A percentile compares a stretch with the other conserved stretches of the same genome.
phyloP scores from a whole-genome alignment of 2,797 vertebrate species.

The Pangasius macronema region DNA sequence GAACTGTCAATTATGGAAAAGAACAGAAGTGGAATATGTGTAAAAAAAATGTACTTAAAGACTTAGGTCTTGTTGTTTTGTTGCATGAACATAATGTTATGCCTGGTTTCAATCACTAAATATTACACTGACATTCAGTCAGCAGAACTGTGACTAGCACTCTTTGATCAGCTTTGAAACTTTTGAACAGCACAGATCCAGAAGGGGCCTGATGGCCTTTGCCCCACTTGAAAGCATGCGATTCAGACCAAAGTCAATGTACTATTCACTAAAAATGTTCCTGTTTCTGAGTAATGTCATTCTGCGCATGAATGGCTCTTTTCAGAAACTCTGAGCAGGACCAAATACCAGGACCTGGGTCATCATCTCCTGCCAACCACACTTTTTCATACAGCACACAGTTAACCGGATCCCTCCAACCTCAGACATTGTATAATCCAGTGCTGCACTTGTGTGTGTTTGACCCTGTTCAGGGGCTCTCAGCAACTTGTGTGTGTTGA shows the following conservation, averaged over 20 bases:
- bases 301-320: constrained; percentile 39
- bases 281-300: constrained; percentile 42
- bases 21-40: background rate
- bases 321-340: constrained; percentile 41
- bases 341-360: constrained; percentile 43
- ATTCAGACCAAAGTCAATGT: constrained; percentile 44
- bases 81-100: background rate
- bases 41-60: background rate
- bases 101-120: background rate
- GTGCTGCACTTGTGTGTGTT: constrained; percentile 16
- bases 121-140: background rate
- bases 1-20: background rate
- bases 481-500: background rate
- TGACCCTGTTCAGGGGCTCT: constrained; percentile 38
- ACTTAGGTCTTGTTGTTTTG: background rate
- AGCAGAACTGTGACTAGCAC: background rate
- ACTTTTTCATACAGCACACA: constrained; percentile 2
- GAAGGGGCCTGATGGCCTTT: constrained; percentile 33
- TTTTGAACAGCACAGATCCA: background rate
- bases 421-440: background rate
- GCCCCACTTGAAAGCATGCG: constrained; percentile 27
- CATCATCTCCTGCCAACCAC: constrained; percentile 38
- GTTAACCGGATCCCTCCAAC: constrained; percentile 31
- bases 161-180: background rate
- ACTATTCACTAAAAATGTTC: constrained; percentile 42